Evolutionary conservation across 1,140 invertebrate genomes (phyloP).

Genomic region (Brachionus plicatilis): DNA sequence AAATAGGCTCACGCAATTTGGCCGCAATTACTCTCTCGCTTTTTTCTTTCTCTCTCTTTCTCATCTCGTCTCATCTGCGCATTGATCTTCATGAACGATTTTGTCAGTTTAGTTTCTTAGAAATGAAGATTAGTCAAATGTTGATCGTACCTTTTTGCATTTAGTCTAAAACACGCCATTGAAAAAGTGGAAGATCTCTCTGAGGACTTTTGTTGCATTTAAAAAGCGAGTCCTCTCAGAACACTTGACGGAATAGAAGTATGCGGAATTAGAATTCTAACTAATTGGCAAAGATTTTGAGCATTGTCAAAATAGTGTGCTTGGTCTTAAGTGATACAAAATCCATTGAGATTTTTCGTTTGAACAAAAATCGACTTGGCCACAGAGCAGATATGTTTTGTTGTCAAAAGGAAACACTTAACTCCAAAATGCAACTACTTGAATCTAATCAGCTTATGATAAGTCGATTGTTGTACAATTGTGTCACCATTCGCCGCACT

Average conservation of each 20-base stretch:
- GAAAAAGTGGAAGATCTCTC: not conserved
- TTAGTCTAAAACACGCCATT: not conserved
- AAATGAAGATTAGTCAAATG: not conserved
- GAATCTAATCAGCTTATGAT: not conserved
- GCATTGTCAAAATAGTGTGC: conserved; percentile 7
- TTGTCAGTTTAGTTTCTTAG: not conserved
- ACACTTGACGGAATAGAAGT: conserved; percentile 14
- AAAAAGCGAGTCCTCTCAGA: not conserved
- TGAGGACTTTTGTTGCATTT: not conserved
- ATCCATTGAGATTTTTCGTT: conserved; percentile 2
- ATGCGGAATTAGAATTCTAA: not conserved
- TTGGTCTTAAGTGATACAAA: not conserved
- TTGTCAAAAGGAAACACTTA: not conserved
- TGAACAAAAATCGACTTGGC: not conserved
- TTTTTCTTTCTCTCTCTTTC: too few species aligned
- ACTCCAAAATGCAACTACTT: not conserved
- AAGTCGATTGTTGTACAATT: not conserved
- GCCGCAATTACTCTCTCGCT: not conserved
- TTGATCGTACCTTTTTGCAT: not conserved
- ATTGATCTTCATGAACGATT: not conserved
- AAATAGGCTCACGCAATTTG: not conserved
- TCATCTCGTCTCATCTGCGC: not conserved
- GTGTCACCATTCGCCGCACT: not conserved
- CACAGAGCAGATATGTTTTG: not conserved
- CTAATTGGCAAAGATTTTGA: not conserved